A percentile compares a stretch with the other conserved stretches of the same genome.
Conservation (phyloP, 1,140 invertebrate genomes). For the Steinernema feltiae region DNA sequence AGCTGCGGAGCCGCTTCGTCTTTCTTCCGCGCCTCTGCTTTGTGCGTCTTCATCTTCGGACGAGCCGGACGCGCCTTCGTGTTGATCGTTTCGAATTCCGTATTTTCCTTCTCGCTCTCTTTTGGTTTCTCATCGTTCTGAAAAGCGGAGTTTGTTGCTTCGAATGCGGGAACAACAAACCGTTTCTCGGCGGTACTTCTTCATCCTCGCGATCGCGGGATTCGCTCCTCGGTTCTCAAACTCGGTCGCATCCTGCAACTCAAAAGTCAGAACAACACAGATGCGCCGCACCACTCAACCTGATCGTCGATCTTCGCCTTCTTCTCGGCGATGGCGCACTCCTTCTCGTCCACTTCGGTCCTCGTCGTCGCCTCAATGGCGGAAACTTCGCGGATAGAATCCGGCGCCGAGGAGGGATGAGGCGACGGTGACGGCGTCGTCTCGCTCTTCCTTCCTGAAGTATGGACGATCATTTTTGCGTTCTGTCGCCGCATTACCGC, state of each 20-base stretch:
- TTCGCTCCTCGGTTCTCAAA: not conserved
- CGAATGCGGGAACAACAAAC: too few relatives aligned
- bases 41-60: conserved; percentile 10
- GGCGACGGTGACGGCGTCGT: too few relatives aligned
- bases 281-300: too few relatives aligned
- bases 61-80: not conserved
- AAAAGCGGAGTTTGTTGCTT: too few relatives aligned
- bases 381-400: too few relatives aligned
- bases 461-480: too few relatives aligned
- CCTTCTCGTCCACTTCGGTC: not conserved
- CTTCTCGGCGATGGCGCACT: too few relatives aligned
- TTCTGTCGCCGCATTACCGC: too few relatives aligned
- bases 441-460: too few relatives aligned
- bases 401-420: too few relatives aligned
- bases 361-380: not conserved
- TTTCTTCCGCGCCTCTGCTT: not conserved
- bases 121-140: not conserved
- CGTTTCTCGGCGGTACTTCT: not conserved
- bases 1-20: not conserved
- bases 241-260: not conserved
- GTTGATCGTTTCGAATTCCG: not conserved
- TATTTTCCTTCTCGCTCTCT: not conserved
- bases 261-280: not conserved
- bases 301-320: too few relatives aligned
- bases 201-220: not conserved